Evolutionary conservation across 1,140 invertebrate species (phyloP).

Genomic region (Halyomorpha halys): DNA sequence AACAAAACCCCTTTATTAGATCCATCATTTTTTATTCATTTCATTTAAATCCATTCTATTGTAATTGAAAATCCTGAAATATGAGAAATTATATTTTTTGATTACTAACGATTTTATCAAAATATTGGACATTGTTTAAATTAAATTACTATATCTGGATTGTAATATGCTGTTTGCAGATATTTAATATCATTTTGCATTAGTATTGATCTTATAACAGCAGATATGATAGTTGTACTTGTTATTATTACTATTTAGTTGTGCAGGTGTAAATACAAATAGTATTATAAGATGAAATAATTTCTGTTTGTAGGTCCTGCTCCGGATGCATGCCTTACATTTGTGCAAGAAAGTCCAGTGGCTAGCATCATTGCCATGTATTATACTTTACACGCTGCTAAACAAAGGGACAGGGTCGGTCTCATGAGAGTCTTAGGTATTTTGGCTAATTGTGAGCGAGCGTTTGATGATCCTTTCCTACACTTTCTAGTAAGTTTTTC

Average conservation of each 20-base stretch:
- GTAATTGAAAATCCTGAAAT: too few relatives aligned
- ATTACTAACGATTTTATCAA: too few relatives aligned
- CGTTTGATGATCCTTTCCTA: conserved; percentile 90
- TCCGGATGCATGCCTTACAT: conserved; percentile 84
- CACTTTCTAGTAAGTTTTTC: conserved; percentile 62
- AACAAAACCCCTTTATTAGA: too few relatives aligned
- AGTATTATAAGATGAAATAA: background rate
- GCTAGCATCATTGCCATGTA: conserved; percentile 91
- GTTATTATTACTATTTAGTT: background rate
- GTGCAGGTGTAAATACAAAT: background rate
- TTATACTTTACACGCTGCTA: conserved; percentile 79
- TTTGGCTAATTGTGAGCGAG: conserved; percentile 77
- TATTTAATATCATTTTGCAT: background rate
- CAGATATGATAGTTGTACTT: background rate
- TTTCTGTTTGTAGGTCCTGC: conserved; percentile 53
- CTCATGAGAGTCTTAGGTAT: conserved; percentile 78
- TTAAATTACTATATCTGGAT: too few relatives aligned
- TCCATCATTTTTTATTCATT: too few relatives aligned
- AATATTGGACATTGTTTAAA: too few relatives aligned
- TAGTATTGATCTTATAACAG: background rate
- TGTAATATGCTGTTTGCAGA: background rate
- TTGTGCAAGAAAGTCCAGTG: conserved; percentile 78
- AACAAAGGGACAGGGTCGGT: conserved; percentile 70
- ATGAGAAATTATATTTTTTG: too few relatives aligned
- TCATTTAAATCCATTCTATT: too few relatives aligned